Base-by-base conservation (phyloP, 2,797 vertebrate species). In the Pelobates cultripes region DNA sequence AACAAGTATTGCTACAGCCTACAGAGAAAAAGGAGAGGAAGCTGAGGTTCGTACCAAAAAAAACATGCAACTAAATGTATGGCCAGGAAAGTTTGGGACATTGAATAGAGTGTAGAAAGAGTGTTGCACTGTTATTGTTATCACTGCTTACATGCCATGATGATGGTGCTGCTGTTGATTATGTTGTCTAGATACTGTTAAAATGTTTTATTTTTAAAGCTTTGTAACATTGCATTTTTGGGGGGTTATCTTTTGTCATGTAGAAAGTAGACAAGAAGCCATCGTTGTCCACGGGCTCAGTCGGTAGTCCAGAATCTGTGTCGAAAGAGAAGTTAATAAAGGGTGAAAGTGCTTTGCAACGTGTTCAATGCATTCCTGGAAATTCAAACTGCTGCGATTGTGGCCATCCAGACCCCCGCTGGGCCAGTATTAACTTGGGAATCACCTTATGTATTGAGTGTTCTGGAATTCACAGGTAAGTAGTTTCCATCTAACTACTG, bases 371-470 rank as follows among this genome's bases (percentile, higher is more conserved):
- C 81, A 96, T 99, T 84, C 90, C 95, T 0, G 98, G 98, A 4
- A 99, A 99, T 12, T 84, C 86, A 82, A 93, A 88, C 86, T 99
- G 98, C 90, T 99, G 98, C 40, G 98, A 99, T 78, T 99, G 98
- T 73, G 96, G 97, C 3, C 93, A 96, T 87, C 92, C 95, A 0
- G 97, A 99, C 85, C 98, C 98, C 0, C 94, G 97, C 85, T 99
- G 98, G 98, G 98, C 98, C 91, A 99, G 97, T 90, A 99, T 99
- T 92, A 99, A 99, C 88, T 92, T 99, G 77, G 98, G 97, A 85
- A 98, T 99, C 89, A 96, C 97, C 0, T 85, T 95, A 77, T 95
- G 95, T 84, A 95, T 95, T 0, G 94, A 95, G 88, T 99, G 98
- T 89, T 99, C 95, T 3, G 95, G 94, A 53, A 95, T 95, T 85